Evolutionary conservation across 2,113 vertebrate species (phyloP).

Genomic region (Calypte anna): DNA sequence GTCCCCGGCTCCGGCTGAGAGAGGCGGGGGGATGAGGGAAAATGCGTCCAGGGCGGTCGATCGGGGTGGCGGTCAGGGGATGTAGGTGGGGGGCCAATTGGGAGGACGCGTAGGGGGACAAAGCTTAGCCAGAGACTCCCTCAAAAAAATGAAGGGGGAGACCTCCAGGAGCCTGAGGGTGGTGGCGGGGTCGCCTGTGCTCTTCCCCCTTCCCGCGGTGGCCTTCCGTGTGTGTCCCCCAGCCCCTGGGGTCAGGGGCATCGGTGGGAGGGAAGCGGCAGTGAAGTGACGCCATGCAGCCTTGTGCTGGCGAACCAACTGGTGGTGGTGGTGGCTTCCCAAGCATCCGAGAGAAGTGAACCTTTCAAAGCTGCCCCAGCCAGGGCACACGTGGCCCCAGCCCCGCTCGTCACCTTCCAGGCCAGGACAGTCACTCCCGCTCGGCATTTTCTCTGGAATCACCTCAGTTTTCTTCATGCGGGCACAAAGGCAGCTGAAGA

Average conservation of each 20-base stretch:
- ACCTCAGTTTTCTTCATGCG: fast-evolving
- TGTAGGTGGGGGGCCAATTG: not conserved
- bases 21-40: not conserved
- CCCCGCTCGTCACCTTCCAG: not conserved
- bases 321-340: not conserved
- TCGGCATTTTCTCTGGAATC: not conserved
- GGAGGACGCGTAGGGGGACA: not conserved
- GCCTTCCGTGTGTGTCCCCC: too few relatives aligned
- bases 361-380: not conserved
- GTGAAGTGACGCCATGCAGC: fast-evolving
- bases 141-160: too few relatives aligned
- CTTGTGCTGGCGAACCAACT: not conserved
- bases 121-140: not conserved
- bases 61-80: not conserved
- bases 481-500: not conserved
- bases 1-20: not conserved
- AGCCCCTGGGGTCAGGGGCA: not conserved
- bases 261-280: not conserved
- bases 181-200: not conserved
- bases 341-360: fast-evolving
- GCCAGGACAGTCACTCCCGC: not conserved
- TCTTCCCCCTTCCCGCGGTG: fast-evolving
- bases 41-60: too few relatives aligned
- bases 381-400: not conserved
- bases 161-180: too few relatives aligned